Percentiles rank a stretch among this genome's conserved stretches.
Evolutionary conservation across 1,140 invertebrate genomes (phyloP).

Genomic region (Tetragonula clypearis): DNA sequence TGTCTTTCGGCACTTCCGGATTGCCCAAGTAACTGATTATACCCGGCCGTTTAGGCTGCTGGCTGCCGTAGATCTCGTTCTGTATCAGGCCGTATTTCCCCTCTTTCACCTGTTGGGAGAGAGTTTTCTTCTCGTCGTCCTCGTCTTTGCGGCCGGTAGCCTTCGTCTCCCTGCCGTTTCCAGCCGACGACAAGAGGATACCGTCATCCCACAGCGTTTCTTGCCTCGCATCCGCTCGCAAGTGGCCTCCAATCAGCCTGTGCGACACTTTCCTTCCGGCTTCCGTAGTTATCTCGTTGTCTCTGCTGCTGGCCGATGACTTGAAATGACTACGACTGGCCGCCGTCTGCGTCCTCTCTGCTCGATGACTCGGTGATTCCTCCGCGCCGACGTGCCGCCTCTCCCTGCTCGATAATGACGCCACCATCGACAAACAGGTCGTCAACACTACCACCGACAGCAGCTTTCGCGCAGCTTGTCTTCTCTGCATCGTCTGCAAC

Average conservation of each 20-base stretch:
- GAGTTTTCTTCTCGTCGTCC: constrained; percentile 90
- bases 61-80: constrained; percentile 88
- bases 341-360: constrained; percentile 23
- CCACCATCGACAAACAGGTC: constrained; percentile 55
- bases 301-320: constrained; percentile 44
- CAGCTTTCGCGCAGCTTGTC: constrained; percentile 46
- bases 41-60: constrained; percentile 86
- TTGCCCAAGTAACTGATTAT: constrained; percentile 91
- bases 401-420: constrained; percentile 43
- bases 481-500: constrained; percentile 72
- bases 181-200: constrained; percentile 85
- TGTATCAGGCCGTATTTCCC: constrained; percentile 95
- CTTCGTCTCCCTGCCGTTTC: constrained; percentile 84
- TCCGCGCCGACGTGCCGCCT: constrained; percentile 55
- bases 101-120: constrained; percentile 92
- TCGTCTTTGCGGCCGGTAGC: constrained; percentile 79
- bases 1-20: constrained; percentile 90
- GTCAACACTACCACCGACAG: constrained; percentile 48
- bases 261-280: constrained; percentile 76
- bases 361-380: constrained; percentile 67
- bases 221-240: constrained; percentile 68
- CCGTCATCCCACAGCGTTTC: constrained; percentile 85
- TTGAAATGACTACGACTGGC: constrained; percentile 2
- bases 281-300: constrained; percentile 65
- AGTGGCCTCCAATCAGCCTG: constrained; percentile 85